Base-by-base conservation (phyloP, 2,797 vertebrate genomes). In the Geotrypetes seraphini region DNA sequence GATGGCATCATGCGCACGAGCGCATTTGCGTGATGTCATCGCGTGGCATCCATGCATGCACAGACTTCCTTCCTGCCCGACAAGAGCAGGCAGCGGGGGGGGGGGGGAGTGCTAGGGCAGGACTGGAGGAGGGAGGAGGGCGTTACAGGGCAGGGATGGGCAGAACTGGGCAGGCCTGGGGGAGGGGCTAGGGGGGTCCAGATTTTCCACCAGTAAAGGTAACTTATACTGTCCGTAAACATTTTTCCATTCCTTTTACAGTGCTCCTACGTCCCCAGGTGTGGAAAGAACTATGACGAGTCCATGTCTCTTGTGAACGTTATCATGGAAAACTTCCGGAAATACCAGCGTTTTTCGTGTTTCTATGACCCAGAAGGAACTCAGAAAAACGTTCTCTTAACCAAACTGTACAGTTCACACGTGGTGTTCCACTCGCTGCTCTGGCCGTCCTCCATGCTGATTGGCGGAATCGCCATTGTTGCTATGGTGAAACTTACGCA, bases 401-500 rank as follows among this genome's bases (percentile, higher is more conserved):
- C 82, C 10, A 90, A 84, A 70, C 83, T 95, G 40, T 93, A 95
- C 38, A 84, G 87, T 43, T 83, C 63, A 29, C 79, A 83, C 0
- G 86, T 90, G 22, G 69, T 92, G 54, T 89, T 96, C 57, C 85
- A 90, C 44, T 91, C 89, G 0, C 79, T 96, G 20, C 83, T 97
- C 61, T 97, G 92, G 92, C 92, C 92, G 27, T 89, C 89, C 0
- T 92, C 89, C 60, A 84, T 85, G 56, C 79, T 96, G 74, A 66
- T 88, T 1, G 89, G 87, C 1, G 93, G 93, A 1, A 71, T 73
- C 2, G 60, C 73, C 20, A 93, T 96, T 10, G 79, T 97, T 0
- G 86, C 86, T 16, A 85, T 97, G 92, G 92, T 97, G 30, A 97
- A 96, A 64, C 81, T 96, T 56, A 97, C 90, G 34, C 92, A 96